Evolutionary conservation across 2,797 vertebrate species (phyloP).

Genomic region (Decapterus maruadsi): DNA sequence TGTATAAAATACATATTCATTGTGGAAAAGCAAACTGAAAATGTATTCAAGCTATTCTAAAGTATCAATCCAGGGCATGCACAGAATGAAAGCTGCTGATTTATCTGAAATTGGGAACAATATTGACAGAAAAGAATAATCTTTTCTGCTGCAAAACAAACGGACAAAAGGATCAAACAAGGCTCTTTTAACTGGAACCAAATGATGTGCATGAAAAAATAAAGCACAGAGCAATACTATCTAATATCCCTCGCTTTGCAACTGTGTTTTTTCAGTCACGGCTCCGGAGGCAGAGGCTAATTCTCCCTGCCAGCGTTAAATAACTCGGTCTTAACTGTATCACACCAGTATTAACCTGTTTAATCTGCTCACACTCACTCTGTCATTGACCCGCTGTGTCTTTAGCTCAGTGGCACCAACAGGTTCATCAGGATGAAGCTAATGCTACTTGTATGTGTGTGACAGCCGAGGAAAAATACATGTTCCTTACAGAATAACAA

Average conservation of each 20-base stretch:
- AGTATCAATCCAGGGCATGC: neutral
- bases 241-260: neutral
- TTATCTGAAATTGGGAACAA: neutral
- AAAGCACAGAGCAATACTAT: neutral
- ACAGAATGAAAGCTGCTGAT: neutral
- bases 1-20: too few species aligned
- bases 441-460: conserved; percentile 10
- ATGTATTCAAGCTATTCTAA: too few species aligned
- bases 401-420: conserved; percentile 17
- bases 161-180: neutral
- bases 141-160: neutral
- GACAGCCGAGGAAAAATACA: conserved; percentile 18
- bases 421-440: conserved; percentile 51
- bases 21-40: too few species aligned
- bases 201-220: neutral
- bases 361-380: conserved; percentile 15
- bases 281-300: conserved; percentile 16
- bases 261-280: neutral
- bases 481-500: conserved; percentile 32
- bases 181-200: neutral
- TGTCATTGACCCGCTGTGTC: conserved; percentile 27
- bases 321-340: conserved; percentile 5
- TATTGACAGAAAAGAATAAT: neutral
- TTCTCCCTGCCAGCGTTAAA: conserved; percentile 23
- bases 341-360: conserved; percentile 6